Evolutionary conservation across 2,797 vertebrate species (phyloP), one percentile per base, ranked within the genome.

Genomic region (Falco rusticolus): DNA sequence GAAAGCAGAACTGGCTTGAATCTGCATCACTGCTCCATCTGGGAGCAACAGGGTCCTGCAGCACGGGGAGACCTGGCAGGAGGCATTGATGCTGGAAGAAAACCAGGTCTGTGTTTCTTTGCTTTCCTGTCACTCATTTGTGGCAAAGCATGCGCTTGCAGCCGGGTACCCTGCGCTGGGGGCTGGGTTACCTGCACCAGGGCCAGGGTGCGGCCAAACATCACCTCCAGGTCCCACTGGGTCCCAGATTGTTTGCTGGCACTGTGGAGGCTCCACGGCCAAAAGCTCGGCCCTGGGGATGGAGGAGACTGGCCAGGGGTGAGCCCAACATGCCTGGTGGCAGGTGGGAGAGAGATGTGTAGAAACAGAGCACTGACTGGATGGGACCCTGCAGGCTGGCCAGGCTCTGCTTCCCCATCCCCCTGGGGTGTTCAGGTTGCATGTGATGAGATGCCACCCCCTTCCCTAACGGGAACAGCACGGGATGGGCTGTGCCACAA

Each of bases 381-480:
- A 48, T 48, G 47, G 65, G 59, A 57, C 57, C 51, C 80, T 31
- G 54, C 2, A 13, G 48, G 39, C n/a, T 57, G 76, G 25, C 33
- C 1, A 1, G 54, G 45, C 53, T 39, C 1, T 3, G 47, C 39
- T 70, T 70, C 34, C 14, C 19, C 0, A 0, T 33, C 19, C 7
- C 5, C 29, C 15, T 1, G 0, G 3, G 17, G 48, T 4, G 2
- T 28, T 37, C 31, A 45, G 48, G 39, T 33, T 66, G 45, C 29
- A 17, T 24, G 34, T 5, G 34, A 20, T 28, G n/a, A 12, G 10
- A 39, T 14, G 10, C 31, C 10, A 8, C n/a, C n/a, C 33, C 43
- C 21, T n/a, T 57, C 33, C 37, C 43, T 0, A 1, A 10, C 0
- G 0, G 54, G 47, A 54, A 28, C 13, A 16, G 56, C 16, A 16